Evolutionary conservation across 2,888 invertebrate genomes (phyloP).

Genomic region (Luperina testacea): DNA sequence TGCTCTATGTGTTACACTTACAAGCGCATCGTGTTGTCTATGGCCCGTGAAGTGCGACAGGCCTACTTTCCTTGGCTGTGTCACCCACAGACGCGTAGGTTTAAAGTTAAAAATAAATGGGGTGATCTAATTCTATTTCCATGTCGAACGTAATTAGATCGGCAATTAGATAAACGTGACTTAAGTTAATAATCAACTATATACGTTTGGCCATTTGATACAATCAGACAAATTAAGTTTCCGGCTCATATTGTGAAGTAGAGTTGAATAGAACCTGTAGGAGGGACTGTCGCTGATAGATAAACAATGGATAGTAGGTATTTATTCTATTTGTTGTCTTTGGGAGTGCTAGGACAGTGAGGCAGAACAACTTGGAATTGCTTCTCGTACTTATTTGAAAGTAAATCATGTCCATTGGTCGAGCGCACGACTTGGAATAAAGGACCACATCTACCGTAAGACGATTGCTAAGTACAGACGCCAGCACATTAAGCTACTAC

Average conservation of each 20-base stretch:
- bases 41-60: neutral
- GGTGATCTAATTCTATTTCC: slow-evolving; percentile 5
- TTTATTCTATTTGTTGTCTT: slow-evolving; percentile 9
- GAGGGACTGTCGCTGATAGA: neutral
- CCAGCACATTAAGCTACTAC: no score
- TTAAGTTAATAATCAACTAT: slow-evolving; percentile 1
- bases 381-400: slow-evolving; percentile 7
- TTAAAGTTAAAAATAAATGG: slow-evolving; percentile 5
- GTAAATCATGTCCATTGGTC: slow-evolving; percentile 10
- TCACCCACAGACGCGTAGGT: neutral
- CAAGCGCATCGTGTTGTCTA: neutral
- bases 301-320: neutral
- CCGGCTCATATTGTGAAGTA: neutral
- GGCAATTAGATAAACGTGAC: neutral
- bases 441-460: slow-evolving; percentile 5
- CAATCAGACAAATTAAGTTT: neutral
- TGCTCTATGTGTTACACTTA: no score
- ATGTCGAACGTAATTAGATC: slow-evolving; percentile 18
- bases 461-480: neutral
- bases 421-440: neutral
- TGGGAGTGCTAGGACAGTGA: neutral
- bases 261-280: neutral
- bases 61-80: neutral
- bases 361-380: slow-evolving; percentile 2
- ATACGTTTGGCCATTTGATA: neutral